Base-by-base conservation (phyloP, 2,888 invertebrate species). In the Pasiphila rectangulata region DNA sequence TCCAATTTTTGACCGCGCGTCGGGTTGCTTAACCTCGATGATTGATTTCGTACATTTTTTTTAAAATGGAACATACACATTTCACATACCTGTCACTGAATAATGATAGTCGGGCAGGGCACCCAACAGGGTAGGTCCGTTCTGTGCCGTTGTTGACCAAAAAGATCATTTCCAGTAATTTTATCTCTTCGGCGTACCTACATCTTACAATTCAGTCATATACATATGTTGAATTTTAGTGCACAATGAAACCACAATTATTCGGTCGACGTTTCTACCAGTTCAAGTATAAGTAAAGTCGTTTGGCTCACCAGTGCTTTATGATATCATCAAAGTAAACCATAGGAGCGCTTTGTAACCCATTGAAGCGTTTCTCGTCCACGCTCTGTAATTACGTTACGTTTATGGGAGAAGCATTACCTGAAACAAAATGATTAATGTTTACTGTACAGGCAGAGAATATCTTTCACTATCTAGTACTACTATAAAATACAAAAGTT, bases 361-460 rank as follows among this genome's bases (percentile, higher is more conserved):
- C 42, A 21, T 16, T 27, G 29, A 40, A 40, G 37, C 43, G 46
- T 44, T 40, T 46, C 36, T 41, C 25, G 45, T 41, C 37, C 36
- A 35, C 39, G 5, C 39, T 13, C 35, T 10, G 19, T 39, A 34
- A 43, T 43, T 35, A 43, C 24, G 3, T 40, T 16, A 30, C 20
- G 10, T 23, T 9, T 38, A 4, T 38, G 19, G 24, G 32, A 46
- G 2, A n/a, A n/a, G 16, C 10, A 49, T 64, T 64, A 64, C 64
- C 62, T 64, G 59, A 30, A 64, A 64, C 62, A 64, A 56, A 32
- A 44, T 38, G 27, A 35, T 27, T 17, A 9, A 35, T 23, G 4
- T 4, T 46, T 41, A 41, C 24, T 30, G 17, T 15, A n/a, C 24
- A 19, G n/a, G n/a, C n/a, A n/a, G n/a, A n/a, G n/a, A n/a, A n/a